Conservation (phyloP, 1,140 invertebrate genomes). For the Pseudoatta argentina region DNA sequence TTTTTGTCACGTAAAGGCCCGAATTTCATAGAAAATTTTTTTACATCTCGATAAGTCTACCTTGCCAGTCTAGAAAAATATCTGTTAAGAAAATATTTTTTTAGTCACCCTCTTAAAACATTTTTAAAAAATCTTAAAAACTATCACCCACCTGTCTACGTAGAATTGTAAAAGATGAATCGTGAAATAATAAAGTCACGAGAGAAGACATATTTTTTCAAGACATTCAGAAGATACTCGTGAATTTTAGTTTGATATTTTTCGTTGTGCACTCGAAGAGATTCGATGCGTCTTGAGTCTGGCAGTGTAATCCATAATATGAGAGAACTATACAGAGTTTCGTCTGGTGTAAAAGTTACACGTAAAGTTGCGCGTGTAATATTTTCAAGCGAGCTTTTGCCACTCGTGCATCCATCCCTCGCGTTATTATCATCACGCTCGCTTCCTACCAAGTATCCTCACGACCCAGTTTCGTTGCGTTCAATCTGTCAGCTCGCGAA, state of each 20-base stretch:
- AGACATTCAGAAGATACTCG: neutral
- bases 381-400: neutral
- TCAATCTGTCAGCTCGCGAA: neutral
- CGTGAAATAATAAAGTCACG: neutral
- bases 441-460: neutral
- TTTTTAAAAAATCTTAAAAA: neutral
- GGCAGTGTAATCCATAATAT: neutral
- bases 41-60: neutral
- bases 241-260: neutral
- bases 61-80: neutral
- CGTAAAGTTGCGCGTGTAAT: constrained; percentile 6
- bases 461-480: neutral
- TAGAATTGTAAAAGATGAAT: neutral
- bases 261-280: neutral
- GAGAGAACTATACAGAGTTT: neutral
- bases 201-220: neutral
- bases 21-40: neutral
- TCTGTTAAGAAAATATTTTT: neutral
- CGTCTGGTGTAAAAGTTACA: constrained; percentile 5
- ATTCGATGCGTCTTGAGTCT: neutral
- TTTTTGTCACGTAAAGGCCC: neutral
- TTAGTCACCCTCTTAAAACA: neutral
- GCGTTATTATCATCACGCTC: neutral
- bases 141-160: too few relatives aligned
- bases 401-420: neutral